Percentiles rank a stretch among this genome's conserved stretches.
Evolutionary conservation across 2,888 invertebrate species (phyloP).

Genomic region (Gibbula magus): DNA sequence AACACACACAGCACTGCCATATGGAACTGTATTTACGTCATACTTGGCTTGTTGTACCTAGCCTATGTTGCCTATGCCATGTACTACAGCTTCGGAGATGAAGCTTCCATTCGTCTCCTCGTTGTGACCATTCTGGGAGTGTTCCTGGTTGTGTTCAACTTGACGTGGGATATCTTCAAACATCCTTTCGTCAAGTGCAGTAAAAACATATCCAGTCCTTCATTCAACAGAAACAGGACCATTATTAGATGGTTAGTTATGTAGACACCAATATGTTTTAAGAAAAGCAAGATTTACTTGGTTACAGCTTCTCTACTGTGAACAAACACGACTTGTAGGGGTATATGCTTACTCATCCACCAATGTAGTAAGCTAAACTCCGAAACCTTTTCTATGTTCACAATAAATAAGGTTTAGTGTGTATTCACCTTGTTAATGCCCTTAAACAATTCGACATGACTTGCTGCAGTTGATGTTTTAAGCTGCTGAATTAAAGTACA

Average conservation of each 20-base stretch:
- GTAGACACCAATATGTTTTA: no score
- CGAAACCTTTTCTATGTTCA: no score
- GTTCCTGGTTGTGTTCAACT: constrained; percentile 25
- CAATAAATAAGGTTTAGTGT: no score
- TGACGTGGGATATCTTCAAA: not conserved
- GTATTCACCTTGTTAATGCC: no score
- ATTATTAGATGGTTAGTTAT: not conserved
- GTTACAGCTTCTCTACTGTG: no score
- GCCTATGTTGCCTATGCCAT: constrained; percentile 66
- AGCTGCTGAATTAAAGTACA: no score
- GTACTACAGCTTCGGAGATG: constrained; percentile 58
- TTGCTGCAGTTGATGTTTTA: no score
- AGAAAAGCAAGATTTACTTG: no score
- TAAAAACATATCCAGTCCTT: not conserved
- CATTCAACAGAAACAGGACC: not conserved
- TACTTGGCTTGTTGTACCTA: constrained; percentile 47
- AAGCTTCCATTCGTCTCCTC: constrained; percentile 64
- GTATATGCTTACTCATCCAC: no score
- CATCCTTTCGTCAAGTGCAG: not conserved
- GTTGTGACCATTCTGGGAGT: constrained; percentile 55
- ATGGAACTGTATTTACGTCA: constrained; percentile 31
- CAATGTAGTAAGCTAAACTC: no score
- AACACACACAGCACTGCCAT: constrained; percentile 23
- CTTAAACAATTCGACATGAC: no score
- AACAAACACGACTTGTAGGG: no score